These are phyloP conservation scores for Isichthys henryi DNA, from an alignment of 2,113 vertebrate species.

Conservation along the genomic window DNA sequence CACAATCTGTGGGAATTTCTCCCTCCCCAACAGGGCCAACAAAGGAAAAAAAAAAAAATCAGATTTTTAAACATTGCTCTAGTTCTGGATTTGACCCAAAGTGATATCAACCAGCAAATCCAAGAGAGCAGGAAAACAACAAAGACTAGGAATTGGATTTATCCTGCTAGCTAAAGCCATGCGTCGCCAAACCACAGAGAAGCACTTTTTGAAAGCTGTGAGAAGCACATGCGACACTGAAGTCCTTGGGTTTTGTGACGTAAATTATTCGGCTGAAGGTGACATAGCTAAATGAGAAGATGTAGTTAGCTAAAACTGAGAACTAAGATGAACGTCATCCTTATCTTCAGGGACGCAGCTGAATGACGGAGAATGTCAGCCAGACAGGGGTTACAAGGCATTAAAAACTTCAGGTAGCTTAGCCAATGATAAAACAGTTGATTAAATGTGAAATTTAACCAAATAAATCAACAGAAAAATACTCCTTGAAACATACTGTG, in stretches of 20 bases:
- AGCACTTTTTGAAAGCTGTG: not conserved
- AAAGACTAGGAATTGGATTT: not conserved
- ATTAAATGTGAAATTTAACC: not conserved
- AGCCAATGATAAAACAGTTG: not conserved
- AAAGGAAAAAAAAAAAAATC: not conserved
- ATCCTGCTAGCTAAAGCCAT: not conserved
- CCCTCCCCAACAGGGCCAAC: not conserved
- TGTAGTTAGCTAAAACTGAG: not conserved
- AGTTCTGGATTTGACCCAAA: not conserved
- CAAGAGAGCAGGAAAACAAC: not conserved
- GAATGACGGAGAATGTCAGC: not conserved
- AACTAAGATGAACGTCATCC: not conserved
- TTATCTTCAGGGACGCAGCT: not conserved
- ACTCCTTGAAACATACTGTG: not conserved
- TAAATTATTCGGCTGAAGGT: not conserved
- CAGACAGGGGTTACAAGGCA: not conserved
- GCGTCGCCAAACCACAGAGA: not conserved
- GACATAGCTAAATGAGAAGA: not conserved
- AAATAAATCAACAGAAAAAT: not conserved
- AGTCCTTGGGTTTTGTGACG: not conserved
- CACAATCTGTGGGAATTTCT: not conserved
- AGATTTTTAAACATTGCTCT: slow-evolving; percentile 5
- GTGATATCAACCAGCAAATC: slow-evolving; percentile 3
- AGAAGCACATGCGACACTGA: not conserved
- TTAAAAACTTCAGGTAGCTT: not conserved